phyloP scores from a whole-genome alignment of 23 tunicate species.

The Phallusia fumigata region DNA sequence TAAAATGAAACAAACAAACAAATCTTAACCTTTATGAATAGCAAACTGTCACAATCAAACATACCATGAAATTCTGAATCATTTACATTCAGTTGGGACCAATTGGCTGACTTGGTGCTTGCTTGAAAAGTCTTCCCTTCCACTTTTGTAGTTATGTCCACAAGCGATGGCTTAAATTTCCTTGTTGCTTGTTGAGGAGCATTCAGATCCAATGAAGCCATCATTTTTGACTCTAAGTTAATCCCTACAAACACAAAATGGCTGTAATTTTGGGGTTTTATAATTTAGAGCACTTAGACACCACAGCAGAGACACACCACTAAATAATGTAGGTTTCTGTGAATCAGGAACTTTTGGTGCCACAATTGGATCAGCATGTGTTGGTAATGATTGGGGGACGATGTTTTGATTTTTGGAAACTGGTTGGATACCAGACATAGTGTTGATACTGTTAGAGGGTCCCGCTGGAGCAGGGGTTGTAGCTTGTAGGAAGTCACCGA shows the following conservation, averaged over 20 bases:
- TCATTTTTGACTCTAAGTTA: slow-evolving; percentile 45
- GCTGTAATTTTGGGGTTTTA: neutral
- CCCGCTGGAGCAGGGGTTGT: neutral
- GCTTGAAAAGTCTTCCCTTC: slow-evolving; percentile 28
- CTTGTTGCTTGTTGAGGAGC: slow-evolving; percentile 24
- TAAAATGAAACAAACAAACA: too few relatives aligned
- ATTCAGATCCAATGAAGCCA: slow-evolving; percentile 44
- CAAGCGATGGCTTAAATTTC: slow-evolving; percentile 28
- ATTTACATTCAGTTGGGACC: slow-evolving; percentile 28
- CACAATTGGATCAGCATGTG: too few relatives aligned
- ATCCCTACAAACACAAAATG: neutral
- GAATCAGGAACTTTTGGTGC: too few relatives aligned
- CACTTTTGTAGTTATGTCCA: neutral
- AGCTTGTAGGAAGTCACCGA: slow-evolving; percentile 84
- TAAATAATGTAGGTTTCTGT: too few relatives aligned
- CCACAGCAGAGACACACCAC: too few relatives aligned
- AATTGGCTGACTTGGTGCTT: slow-evolving; percentile 50
- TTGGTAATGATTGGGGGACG: too few relatives aligned
- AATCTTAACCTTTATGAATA: too few relatives aligned
- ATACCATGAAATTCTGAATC: slow-evolving; percentile 39
- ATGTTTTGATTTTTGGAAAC: too few relatives aligned
- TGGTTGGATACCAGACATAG: too few relatives aligned
- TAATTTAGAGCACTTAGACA: neutral
- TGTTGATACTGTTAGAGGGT: too few relatives aligned
- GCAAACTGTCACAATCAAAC: too few relatives aligned